Base-by-base conservation (phyloP, 2,797 vertebrate genomes). In the Rhinatrema bivittatum region DNA sequence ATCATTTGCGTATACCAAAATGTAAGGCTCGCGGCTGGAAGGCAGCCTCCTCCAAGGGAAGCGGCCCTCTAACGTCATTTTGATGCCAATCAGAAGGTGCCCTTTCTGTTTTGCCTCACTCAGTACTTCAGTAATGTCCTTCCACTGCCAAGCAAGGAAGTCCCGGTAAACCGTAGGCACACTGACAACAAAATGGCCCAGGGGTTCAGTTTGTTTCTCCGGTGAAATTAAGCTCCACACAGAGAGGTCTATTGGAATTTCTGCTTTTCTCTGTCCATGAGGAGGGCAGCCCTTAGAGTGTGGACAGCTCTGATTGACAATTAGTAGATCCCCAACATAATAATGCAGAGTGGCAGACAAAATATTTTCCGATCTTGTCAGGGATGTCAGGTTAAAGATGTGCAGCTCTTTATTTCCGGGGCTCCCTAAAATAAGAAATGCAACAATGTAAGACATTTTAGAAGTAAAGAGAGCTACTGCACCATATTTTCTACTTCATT, bases 1-100 rank as follows among this genome's bases (percentile, higher is more conserved):
- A 40, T 99, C 95, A 0, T 98, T 94, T 57, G 96, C 94, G 3
- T 94, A 96, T 20, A 98, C 84, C 59, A 99, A 74, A 55, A 99
- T 85, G 54, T 99, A 98, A 10, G 93, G 91, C 0, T 89, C 80
- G 1, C 70, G 82, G 41, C 47, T 74, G 2, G 77, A 76, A 17
- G 77, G 49, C 3, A 74, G 55, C 38, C 70, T 74, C 66, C 79
- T 84, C 77, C 82, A 76, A 0, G 74, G 56, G 19, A 36, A 70
- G 4, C 28, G 74, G 29, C 69, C 59, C 8, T 70, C 67, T 1
- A 81, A 66, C 6, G 79, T 67, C 32, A 93, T 79, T 15, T 84
- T 81, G 36, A 99, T 78, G 1, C 87, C 63, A 8, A 98, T 82
- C 4, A 96, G 82, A 29, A 93, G 78, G 39, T 93, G 75, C 0